Conservation (phyloP, 2,113 vertebrate genomes). For the Odobenus rosmarus region DNA sequence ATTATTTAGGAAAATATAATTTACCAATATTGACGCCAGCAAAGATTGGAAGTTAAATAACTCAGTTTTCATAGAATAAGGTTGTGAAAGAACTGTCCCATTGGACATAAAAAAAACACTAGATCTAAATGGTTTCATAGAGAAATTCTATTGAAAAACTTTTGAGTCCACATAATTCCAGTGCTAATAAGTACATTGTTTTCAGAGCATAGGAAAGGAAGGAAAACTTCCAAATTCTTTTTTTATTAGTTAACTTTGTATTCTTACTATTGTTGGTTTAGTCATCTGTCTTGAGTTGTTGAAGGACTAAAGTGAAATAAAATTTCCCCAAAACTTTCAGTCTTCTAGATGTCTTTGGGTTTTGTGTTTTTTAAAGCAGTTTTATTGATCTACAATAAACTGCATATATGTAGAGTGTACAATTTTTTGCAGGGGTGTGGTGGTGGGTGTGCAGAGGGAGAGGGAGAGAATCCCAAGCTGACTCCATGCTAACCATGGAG, state of each 20-base stretch:
- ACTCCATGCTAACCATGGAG: background rate
- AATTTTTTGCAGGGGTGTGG: background rate
- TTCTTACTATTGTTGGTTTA: background rate
- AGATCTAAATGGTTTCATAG: background rate
- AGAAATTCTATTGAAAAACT: background rate
- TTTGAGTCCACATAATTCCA: background rate
- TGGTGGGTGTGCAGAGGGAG: background rate
- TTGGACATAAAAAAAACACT: background rate
- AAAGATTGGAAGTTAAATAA: background rate
- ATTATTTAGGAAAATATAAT: background rate
- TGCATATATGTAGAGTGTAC: background rate
- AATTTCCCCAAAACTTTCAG: background rate
- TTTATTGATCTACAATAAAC: background rate
- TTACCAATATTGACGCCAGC: background rate
- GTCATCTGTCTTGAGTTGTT: background rate
- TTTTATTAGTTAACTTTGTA: background rate
- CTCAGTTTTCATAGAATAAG: background rate
- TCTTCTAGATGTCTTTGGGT: background rate
- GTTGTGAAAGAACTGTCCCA: background rate
- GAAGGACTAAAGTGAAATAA: conserved; percentile 10
- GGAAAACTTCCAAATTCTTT: background rate
- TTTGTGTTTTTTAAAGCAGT: background rate
- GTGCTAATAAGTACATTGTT: background rate
- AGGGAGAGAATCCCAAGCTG: background rate
- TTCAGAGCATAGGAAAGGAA: background rate